Evolutionary conservation across 1,140 invertebrate genomes (phyloP), one percentile per base, ranked within the genome.

Genomic region (Onthophagus taurus): DNA sequence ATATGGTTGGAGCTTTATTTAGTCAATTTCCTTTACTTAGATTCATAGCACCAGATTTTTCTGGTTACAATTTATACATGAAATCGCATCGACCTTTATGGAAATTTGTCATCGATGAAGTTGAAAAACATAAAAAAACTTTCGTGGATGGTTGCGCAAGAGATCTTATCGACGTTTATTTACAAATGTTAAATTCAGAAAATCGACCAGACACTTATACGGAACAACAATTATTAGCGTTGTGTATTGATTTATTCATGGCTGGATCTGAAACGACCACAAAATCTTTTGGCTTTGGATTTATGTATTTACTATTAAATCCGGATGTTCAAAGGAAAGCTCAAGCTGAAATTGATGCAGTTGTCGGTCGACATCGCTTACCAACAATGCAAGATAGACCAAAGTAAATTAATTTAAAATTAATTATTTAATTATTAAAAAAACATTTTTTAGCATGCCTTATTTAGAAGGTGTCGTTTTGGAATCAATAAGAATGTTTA

Each of bases 101-200:
- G 75, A 64, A 67, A 26, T 88, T 87, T 58, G 57, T 88, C 23
- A 65, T 77, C 55, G 71, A 76, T 13, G 84, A 88, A 61, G 67
- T 92, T 6, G 66, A 80, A 31, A 75, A 74, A 45, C 89, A 92
- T 57, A 82, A 85, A 46, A 63, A 72, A 24, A 76, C 72, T 0
- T 83, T 83, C 48, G 65, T 74, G 45, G 54, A 68, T 49, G 51
- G 72, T 16, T 72, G 77, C 29, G 78, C 81, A 2, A 72, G 82
- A 38, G 87, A 92, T 65, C 78, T 92, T 13, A 90, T 93, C 74
- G 88, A 92, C 53, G 77, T 79, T 6, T 92, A 90, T 57, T 66
- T 92, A 12, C 71, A 83, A 55, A 74, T 76, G 41, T 59, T 85
- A 35, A 66, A 72, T 38, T 71, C 71, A 6, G 63, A 65, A n/a